phyloP scores from a whole-genome alignment of 1,140 invertebrate genomes.

The Halictus rubicundus region DNA sequence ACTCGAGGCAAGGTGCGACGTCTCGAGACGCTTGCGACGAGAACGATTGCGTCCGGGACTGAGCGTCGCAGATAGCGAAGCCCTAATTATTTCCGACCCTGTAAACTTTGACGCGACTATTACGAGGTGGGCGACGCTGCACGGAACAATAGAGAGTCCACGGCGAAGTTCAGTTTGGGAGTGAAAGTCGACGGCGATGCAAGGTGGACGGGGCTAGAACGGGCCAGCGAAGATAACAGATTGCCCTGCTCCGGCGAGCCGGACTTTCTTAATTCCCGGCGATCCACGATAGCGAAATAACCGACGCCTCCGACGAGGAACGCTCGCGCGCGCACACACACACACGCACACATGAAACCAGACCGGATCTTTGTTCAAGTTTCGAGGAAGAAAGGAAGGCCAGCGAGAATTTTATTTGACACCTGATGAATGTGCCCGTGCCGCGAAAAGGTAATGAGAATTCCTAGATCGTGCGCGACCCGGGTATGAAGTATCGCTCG shows the following conservation, averaged over 20 bases:
- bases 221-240: slow-evolving; percentile 36
- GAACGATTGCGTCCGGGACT: neutral
- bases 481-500: slow-evolving; percentile 51
- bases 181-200: slow-evolving; percentile 37
- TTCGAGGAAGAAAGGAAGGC: slow-evolving; percentile 40
- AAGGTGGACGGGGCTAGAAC: slow-evolving; percentile 28
- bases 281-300: slow-evolving; percentile 44
- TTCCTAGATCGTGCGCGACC: slow-evolving; percentile 50
- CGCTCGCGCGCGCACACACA: neutral
- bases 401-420: slow-evolving; percentile 61
- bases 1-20: neutral
- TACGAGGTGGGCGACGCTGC: neutral
- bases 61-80: slow-evolving; percentile 29
- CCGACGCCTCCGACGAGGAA: neutral
- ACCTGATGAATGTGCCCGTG: slow-evolving; percentile 61
- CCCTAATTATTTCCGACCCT: slow-evolving; percentile 33
- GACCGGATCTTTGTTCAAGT: slow-evolving; percentile 62
- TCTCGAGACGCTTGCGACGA: too few species aligned
- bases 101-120: slow-evolving; percentile 34
- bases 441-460: slow-evolving; percentile 61
- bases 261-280: slow-evolving; percentile 38
- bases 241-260: neutral
- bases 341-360: slow-evolving; percentile 12
- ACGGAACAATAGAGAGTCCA: slow-evolving; percentile 16
- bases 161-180: slow-evolving; percentile 19